Base-by-base conservation (phyloP, 1,140 invertebrate species). In the Hycleus cichorii region DNA sequence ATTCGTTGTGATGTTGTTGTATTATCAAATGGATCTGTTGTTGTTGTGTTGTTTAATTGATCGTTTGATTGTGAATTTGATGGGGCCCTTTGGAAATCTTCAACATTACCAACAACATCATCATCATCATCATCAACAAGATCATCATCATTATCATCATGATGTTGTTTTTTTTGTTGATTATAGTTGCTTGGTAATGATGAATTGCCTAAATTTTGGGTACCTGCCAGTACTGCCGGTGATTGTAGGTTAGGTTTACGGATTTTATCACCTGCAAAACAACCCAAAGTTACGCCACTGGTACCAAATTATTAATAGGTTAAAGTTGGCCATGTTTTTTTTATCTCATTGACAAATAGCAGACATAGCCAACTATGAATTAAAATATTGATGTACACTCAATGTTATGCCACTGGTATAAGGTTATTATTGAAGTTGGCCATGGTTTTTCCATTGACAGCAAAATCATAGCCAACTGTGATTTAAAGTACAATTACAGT, bases 141-240 rank as follows among this genome's bases (percentile, higher is more conserved):
- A 72, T 71, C 58, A 75, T 74, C 52, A 72, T 69, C 10, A 72
- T n/a, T n/a, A n/a, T 62, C 8, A 69, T 73, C 40, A 72, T 72
- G 76, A 75, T 0, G 74, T 72, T 44, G 74, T 76, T 62, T 75
- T 75, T 1, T 75, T 75, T 61, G 76, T 73, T 8, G 74, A 72
- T 1, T 75, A 74, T n/a, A 45, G 6, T 60, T 51, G 65, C 73
- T 47, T 66, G 70, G 43, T 57, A 69, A 50, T 32, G 32, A 32
- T 5, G 32, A 32, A 32, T 32, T 32, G 7, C 32, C 32, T 7
- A 32, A 32, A 47, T 65, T 68, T 44, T 68, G 66, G 1, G 68
- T 67, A 8, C 64, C 62, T 0, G 82, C 80, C 32, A 83, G 81
- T 50, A 83, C 80, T 50, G 80, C 79, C 24, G 80, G 81, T 57